Base-by-base conservation (phyloP, 2,113 vertebrate genomes). In the Perccottus glenii region DNA sequence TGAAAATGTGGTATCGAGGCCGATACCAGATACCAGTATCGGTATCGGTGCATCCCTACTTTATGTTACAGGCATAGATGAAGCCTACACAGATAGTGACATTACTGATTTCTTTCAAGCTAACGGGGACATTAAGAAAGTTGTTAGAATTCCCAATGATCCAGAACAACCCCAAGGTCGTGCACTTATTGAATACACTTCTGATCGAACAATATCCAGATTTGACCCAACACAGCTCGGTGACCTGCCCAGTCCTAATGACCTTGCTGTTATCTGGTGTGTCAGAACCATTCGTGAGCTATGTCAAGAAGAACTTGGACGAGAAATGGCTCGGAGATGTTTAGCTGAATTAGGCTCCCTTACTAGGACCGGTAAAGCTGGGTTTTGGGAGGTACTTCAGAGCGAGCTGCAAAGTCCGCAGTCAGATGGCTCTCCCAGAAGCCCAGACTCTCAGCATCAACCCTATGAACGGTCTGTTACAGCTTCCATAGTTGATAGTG, bases 41-140 rank as follows among this genome's bases (percentile, higher is more conserved):
- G n/a, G n/a, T n/a, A n/a, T n/a, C n/a, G n/a, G n/a, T n/a, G n/a
- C n/a, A n/a, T n/a, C n/a, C n/a, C n/a, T n/a, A n/a, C n/a, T n/a
- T n/a, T n/a, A n/a, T n/a, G n/a, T n/a, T n/a, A n/a, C 61, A 42
- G 61, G 61, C 11, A 51, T 64, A n/a, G 9, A 50, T 6, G 35
- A 11, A 64, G 48, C 15, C 8, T 50, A 51, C 14, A 42, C 61
- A 19, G 45, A 36, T 64, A 16, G 40, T 38, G 61, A 64, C 8
- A 50, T 64, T 10, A 11, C 10, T 40, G 16, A 12, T 11, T 15
- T 47, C n/a, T 64, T 64, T 40, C 6, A 48, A 42, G 44, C 12
- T 11, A 64, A 64, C 49, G 61, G 47, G 8, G 11, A 49, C n/a
- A n/a, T n/a, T n/a, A n/a, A 11, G 9, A 50, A 64, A 27, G 10